Base-by-base conservation (phyloP, 1,140 invertebrate genomes). In the Euwallacea fornicatus region DNA sequence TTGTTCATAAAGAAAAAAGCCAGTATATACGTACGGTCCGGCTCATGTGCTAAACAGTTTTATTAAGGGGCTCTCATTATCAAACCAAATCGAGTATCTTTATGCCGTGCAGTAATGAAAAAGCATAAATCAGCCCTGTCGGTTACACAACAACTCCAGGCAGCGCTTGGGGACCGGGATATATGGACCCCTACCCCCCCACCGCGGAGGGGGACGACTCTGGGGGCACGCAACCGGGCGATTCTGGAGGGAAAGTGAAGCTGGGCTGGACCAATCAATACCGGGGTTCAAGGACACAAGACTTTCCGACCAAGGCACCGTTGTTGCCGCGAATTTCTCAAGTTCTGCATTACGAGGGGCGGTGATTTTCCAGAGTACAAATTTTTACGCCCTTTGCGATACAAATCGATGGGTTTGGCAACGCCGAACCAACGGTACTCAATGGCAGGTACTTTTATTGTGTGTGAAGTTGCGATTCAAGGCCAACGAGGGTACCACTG, bases 201-300 rank as follows among this genome's bases (percentile, higher is more conserved):
- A 1, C 21, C 21, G 46, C 44, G 10, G 46, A 10, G 44, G 61
- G 10, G 43, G 62, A n/a, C 11, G 46, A 53, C 21, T 33, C 21
- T 33, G 21, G 58, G 61, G 61, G 33, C 44, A 67, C 68, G 68
- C 68, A 71, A 53, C 60, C 61, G 63, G 71, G 69, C 69, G 21
- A 70, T 64, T 64, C 69, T 50, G 44, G 54, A 61, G 69, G 69
- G 66, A 74, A 74, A 74, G 73, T 74, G 69, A 74, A 72, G 73
- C 70, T 74, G 69, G 69, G 64, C 66, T 68, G 73, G 60, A 74
- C 69, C 70, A 74, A 74, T 74, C 73, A 74, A 74, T 74, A 74
- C 73, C 42, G 43, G 66, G 73, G 73, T 74, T 74, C 73, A 74
- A 74, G 73, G 73, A 74, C 73, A 71, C 63, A 56, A 58, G 60